Evolutionary conservation across 2,113 vertebrate genomes (phyloP).

Genomic region (Emydocephalus ijimae): DNA sequence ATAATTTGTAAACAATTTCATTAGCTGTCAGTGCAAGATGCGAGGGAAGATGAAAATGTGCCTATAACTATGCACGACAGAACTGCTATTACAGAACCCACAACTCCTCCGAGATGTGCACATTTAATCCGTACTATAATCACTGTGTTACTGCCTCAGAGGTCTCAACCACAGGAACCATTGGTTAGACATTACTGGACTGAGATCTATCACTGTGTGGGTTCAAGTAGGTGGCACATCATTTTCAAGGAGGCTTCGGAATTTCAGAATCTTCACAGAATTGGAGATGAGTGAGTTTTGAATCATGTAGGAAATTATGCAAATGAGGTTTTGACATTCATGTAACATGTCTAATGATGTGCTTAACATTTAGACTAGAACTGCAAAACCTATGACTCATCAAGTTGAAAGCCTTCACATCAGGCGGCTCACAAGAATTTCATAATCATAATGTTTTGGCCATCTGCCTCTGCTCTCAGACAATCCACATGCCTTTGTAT

Average conservation of each 20-base stretch:
- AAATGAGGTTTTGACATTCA: conserved; percentile 15
- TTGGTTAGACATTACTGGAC: not conserved
- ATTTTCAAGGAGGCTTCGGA: not conserved
- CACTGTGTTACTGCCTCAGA: conserved; percentile 15
- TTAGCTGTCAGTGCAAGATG: conserved; percentile 31
- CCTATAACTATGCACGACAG: not conserved
- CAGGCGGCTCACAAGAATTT: not conserved
- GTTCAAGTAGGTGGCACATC: not conserved
- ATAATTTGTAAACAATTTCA: conserved; percentile 47
- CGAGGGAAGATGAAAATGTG: conserved; percentile 31
- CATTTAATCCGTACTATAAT: conserved; percentile 24
- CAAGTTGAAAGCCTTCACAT: not conserved
- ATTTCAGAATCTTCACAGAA: conserved; percentile 14
- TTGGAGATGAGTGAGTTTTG: conserved; percentile 20
- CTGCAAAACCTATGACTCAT: not conserved
- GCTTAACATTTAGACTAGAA: not conserved
- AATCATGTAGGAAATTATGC: not conserved
- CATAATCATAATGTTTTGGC: not conserved
- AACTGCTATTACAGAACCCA: conserved; percentile 10
- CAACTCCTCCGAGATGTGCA: conserved; percentile 30
- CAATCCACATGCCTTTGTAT: too few species aligned
- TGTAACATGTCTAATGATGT: conserved; percentile 2
- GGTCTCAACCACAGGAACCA: not conserved
- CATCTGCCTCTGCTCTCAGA: not conserved
- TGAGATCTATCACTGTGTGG: not conserved